phyloP scores from a whole-genome alignment of 2,797 vertebrate genomes.

The Euthynnus affinis region DNA sequence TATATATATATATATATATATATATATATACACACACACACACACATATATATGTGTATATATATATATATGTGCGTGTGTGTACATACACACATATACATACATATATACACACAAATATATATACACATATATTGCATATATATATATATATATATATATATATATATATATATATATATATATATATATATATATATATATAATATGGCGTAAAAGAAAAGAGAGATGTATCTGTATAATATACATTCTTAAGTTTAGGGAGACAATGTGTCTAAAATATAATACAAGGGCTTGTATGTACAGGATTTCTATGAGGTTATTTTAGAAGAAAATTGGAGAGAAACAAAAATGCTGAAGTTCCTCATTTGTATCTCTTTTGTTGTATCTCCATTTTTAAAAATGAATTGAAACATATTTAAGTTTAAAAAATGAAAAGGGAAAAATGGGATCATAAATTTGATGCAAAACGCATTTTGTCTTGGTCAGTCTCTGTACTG shows the following conservation, averaged over 20 bases:
- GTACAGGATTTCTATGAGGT: conserved; percentile 91
- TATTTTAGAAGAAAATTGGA: conserved; percentile 86
- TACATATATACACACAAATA: conserved; percentile 71
- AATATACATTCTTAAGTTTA: conserved; percentile 94
- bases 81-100: conserved; percentile 64
- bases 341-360: conserved; percentile 86
- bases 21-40: conserved; percentile 53
- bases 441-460: conserved; percentile 95
- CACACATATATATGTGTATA: conserved; percentile 65
- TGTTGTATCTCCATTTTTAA: conserved; percentile 84
- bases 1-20: conserved; percentile 65
- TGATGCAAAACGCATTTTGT: conserved; percentile 97
- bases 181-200: conserved; percentile 65
- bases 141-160: conserved; percentile 63
- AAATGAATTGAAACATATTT: conserved; percentile 84
- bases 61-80: conserved; percentile 66
- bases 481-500: conserved; percentile 95
- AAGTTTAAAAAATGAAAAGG: conserved; percentile 73
- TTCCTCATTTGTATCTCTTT: conserved; percentile 82
- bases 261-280: conserved; percentile 94
- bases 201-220: conserved; percentile 68
- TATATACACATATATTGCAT: conserved; percentile 66
- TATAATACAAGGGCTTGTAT: conserved; percentile 93
- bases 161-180: conserved; percentile 63
- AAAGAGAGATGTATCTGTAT: conserved; percentile 82